phyloP scores from a whole-genome alignment of 2,888 invertebrate species.

The Bedellia somnulentella region DNA sequence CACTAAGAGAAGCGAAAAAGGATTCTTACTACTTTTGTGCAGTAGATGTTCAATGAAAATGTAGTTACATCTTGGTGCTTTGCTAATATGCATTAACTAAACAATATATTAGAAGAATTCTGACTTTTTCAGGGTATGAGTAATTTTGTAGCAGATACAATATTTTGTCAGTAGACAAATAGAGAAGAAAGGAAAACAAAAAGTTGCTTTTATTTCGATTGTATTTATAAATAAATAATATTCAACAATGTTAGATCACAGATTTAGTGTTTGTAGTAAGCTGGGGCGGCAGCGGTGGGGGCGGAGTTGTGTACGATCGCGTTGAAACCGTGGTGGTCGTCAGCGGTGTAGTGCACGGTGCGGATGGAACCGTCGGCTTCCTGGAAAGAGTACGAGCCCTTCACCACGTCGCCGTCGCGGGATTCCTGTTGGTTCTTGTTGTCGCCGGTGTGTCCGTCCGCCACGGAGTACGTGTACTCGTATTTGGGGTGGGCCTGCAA shows the following conservation, averaged over 20 bases:
- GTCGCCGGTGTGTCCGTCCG: slow-evolving; percentile 41
- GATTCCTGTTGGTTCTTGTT: slow-evolving; percentile 33
- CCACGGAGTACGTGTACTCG: slow-evolving; percentile 35
- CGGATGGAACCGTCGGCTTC: slow-evolving; percentile 36
- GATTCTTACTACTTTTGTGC: too few species aligned
- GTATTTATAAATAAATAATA: slow-evolving; percentile 1
- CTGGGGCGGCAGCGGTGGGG: slow-evolving; percentile 9
- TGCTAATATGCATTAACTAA: too few species aligned
- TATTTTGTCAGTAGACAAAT: too few species aligned
- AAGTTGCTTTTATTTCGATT: too few species aligned
- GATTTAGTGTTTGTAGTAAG: slow-evolving; percentile 13
- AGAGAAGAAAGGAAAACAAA: too few species aligned
- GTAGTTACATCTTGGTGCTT: too few species aligned
- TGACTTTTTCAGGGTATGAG: too few species aligned
- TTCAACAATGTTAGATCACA: not conserved
- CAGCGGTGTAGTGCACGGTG: slow-evolving; percentile 34
- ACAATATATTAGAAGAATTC: too few species aligned
- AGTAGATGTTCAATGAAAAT: too few species aligned
- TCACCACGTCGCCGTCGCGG: slow-evolving; percentile 34
- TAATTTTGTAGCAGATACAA: too few species aligned
- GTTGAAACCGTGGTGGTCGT: slow-evolving; percentile 28
- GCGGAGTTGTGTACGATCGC: slow-evolving; percentile 17
- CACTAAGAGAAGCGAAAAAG: too few species aligned
- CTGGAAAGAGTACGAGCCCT: slow-evolving; percentile 31
- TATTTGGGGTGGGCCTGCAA: slow-evolving; percentile 17